Conservation (phyloP, 2,888 invertebrate genomes). For the Chrysomela aeneicollis region DNA sequence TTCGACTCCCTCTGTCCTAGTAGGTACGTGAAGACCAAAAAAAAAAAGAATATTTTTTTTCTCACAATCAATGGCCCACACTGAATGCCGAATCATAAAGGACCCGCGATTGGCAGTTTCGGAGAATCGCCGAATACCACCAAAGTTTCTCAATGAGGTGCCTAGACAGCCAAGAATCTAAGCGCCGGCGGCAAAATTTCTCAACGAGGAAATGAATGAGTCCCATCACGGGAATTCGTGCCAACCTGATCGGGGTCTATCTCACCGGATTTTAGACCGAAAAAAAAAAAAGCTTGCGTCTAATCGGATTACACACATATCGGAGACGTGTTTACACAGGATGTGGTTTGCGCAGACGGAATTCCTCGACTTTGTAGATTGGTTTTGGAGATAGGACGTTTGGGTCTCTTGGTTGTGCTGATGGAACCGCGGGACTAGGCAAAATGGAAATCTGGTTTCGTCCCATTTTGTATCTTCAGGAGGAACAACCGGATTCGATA, state of each 20-base stretch:
- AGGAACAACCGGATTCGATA: too few relatives aligned
- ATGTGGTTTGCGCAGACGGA: constrained; percentile 12
- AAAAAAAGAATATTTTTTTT: not conserved
- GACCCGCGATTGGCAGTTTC: constrained; percentile 26
- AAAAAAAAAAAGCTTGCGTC: not conserved
- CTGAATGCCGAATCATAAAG: constrained; percentile 26
- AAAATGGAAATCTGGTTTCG: too few relatives aligned
- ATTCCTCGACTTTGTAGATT: constrained; percentile 20
- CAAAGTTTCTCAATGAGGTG: constrained; percentile 38
- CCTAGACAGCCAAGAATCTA: constrained; percentile 46
- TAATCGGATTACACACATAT: constrained; percentile 24
- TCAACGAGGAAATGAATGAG: constrained; percentile 28
- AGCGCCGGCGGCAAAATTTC: constrained; percentile 47
- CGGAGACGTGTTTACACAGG: constrained; percentile 17
- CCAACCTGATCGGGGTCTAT: constrained; percentile 15
- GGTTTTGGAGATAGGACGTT: constrained; percentile 11
- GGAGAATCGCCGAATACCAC: constrained; percentile 33
- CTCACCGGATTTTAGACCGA: constrained; percentile 15
- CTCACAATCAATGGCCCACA: not conserved
- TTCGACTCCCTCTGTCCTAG: too few relatives aligned
- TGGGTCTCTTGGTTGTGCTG: constrained; percentile 18
- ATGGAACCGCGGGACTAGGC: not conserved
- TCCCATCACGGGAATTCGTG: constrained; percentile 17
- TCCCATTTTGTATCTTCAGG: not conserved
- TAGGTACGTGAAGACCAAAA: too few relatives aligned